A percentile compares a stretch with the other conserved stretches of the same genome.
phyloP scores from a whole-genome alignment of 2,797 vertebrate genomes.

The Calcarius lapponicus region DNA sequence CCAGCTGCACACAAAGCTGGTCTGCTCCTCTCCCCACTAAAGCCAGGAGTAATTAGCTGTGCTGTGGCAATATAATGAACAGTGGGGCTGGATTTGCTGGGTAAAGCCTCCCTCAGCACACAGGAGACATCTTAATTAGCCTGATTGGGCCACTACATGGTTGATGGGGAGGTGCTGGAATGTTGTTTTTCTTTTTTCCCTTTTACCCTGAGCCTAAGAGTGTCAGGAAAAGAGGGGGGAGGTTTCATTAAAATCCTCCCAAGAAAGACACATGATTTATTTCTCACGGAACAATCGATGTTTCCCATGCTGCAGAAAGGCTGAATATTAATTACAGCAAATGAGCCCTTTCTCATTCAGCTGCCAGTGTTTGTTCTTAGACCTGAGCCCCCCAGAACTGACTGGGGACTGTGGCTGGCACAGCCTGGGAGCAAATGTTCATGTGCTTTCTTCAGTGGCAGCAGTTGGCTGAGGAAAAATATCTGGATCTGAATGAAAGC shows the following conservation, averaged over 20 bases:
- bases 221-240: not conserved
- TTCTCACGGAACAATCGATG: not conserved
- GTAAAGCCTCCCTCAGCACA: conserved; percentile 16
- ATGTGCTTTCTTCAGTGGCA: not conserved
- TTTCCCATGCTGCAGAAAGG: conserved; percentile 13
- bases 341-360: not conserved
- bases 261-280: conserved; percentile 29
- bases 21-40: not conserved
- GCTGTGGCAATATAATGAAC: not conserved
- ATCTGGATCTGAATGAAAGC: not conserved
- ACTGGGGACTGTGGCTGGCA: not conserved
- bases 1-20: not conserved
- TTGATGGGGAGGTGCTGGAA: conserved; percentile 36
- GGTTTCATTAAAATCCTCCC: conserved; percentile 41
- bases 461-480: not conserved
- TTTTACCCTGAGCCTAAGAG: conserved; percentile 9
- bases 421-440: not conserved
- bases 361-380: not conserved
- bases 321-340: conserved; percentile 39
- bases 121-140: conserved; percentile 52
- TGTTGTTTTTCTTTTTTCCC: not conserved
- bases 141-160: conserved; percentile 27
- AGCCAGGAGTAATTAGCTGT: conserved; percentile 18
- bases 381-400: not conserved
- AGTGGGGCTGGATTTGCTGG: not conserved